A percentile compares a stretch with the other conserved stretches of the same genome.
Conservation (phyloP, 2,888 invertebrate genomes). For the Tholera decimalis region DNA sequence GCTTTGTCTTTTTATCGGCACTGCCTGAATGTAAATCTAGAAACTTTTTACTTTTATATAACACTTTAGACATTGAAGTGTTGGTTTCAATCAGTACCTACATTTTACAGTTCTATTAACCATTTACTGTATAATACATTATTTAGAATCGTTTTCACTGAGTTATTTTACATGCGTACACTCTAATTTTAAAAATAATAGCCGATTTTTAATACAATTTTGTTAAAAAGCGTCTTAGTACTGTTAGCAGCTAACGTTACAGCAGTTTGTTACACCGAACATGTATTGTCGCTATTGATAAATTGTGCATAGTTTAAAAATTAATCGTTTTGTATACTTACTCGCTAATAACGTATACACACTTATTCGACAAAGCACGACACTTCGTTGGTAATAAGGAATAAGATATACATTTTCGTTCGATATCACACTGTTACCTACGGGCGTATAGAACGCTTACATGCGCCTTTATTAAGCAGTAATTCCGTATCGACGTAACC, state of each 20-base stretch:
- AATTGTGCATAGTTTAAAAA: slow-evolving; percentile 10
- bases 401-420: slow-evolving; percentile 4
- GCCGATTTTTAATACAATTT: background rate
- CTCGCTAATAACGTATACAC: slow-evolving; percentile 2
- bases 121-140: slow-evolving; percentile 9
- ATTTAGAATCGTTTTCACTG: slow-evolving; percentile 10
- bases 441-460: too few relatives aligned
- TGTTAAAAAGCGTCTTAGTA: slow-evolving; percentile 17
- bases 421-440: background rate
- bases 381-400: background rate
- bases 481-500: background rate
- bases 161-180: background rate
- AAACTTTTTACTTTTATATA: slow-evolving; percentile 2
- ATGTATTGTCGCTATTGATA: slow-evolving; percentile 2
- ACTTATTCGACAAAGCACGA: slow-evolving; percentile 3
- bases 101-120: slow-evolving; percentile 7
- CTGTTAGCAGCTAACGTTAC: slow-evolving; percentile 7
- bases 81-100: background rate
- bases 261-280: background rate
- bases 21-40: slow-evolving; percentile 10
- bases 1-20: slow-evolving; percentile 15
- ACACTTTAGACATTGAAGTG: background rate
- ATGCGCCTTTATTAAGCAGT: background rate
- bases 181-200: slow-evolving; percentile 7
- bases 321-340: background rate